Evolutionary conservation across 2,797 vertebrate species (phyloP).

Genomic region (Lutjanus campechanus): DNA sequence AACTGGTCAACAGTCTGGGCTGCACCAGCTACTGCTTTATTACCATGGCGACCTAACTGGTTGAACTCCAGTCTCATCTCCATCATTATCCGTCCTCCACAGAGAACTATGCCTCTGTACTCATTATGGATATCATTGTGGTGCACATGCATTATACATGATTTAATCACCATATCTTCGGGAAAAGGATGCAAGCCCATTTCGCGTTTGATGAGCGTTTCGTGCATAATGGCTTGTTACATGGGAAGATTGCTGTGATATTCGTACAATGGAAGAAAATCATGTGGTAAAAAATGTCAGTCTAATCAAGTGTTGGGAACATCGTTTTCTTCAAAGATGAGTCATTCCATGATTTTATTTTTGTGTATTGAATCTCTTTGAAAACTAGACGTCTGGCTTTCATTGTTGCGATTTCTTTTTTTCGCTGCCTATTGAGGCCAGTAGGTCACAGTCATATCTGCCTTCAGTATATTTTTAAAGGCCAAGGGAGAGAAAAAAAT

Average conservation of each 20-base stretch:
- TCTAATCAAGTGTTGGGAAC: conserved; percentile 23
- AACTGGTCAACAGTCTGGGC: conserved; percentile 46
- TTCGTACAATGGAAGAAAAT: conserved; percentile 38
- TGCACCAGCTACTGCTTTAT: conserved; percentile 42
- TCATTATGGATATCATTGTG: conserved; percentile 71
- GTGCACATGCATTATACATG: conserved; percentile 74
- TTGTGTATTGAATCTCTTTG: conserved; percentile 9
- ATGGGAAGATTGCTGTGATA: conserved; percentile 38
- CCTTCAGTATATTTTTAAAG: conserved; percentile 10
- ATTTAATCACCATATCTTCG: conserved; percentile 76
- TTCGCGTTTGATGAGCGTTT: conserved; percentile 62
- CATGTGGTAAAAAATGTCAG: conserved; percentile 4
- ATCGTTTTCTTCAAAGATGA: conserved; percentile 1
- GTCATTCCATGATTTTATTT: conserved; percentile 14
- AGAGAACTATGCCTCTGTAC: conserved; percentile 49
- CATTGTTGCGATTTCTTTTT: not conserved
- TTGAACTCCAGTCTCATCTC: conserved; percentile 48
- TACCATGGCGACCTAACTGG: conserved; percentile 54
- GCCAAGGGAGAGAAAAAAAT: not conserved
- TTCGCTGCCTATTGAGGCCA: conserved; percentile 10
- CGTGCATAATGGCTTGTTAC: conserved; percentile 58
- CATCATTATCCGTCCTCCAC: conserved; percentile 50
- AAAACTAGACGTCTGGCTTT: conserved; percentile 15
- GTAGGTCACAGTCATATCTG: conserved; percentile 2
- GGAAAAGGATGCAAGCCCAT: conserved; percentile 46